Base-by-base conservation (phyloP, 2,797 vertebrate genomes). In the Enteromius trimaculatus region DNA sequence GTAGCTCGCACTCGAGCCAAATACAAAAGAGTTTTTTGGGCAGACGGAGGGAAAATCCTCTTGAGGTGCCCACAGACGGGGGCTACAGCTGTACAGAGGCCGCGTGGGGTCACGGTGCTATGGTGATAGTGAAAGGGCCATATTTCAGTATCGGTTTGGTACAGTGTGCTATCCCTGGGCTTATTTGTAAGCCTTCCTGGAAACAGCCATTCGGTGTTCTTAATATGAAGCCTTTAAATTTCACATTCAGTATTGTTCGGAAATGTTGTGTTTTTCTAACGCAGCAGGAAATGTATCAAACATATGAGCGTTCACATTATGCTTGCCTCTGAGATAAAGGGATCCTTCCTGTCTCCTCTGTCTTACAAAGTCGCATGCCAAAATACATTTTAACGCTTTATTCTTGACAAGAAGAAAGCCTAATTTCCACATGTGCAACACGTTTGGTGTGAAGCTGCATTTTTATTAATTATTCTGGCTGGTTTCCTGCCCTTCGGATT, bases 41-140 rank as follows among this genome's bases (percentile, higher is more conserved):
- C 51, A 58, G 49, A 58, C 29, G 53, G 19, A 84, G 29, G 39
- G 83, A 26, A 84, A 69, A 44, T 70, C 70, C 69, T 80, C 62
- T 68, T 69, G 70, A 76, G 81, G 21, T 68, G 65, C 39, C 55
- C 51, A 31, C 75, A 70, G 66, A 62, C n/a, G 31, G 66, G 68
- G 65, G 19, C 34, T 83, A 68, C 58, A 80, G 68, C 60, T 60
- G 71, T 11, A 10, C 16, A 0, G 58, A 37, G 69, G 64, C 21
- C 47, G 2, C 26, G n/a, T 53, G 26, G 62, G 75, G 37, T 49
- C 69, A 17, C 23, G 23, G 39, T 23, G 39, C 26, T 55, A 34
- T 14, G 53, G 53, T 80, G n/a, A 42, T 60, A 60, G 37, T 31
- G 13, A 80, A 44, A 80, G 17, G 42, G 29, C 14, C 7, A 42